Conservation (phyloP, 2,797 vertebrate genomes). For the Anguilla marmorata region DNA sequence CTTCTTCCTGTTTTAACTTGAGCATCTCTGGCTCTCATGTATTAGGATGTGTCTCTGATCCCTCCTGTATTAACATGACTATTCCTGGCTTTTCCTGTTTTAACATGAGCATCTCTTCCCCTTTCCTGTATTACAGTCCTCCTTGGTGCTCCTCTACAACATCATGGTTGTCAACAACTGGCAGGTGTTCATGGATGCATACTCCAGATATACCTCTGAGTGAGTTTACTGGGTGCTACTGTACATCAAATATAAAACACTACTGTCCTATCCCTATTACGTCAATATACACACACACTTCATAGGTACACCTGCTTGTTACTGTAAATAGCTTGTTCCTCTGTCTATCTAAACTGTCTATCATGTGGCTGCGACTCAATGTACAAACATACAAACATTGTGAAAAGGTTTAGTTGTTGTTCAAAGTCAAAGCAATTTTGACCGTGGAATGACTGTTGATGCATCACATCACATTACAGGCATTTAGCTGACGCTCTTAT, state of each 20-base stretch:
- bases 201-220: slow-evolving; percentile 70
- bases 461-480: too few species aligned
- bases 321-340: too few species aligned
- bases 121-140: slow-evolving; percentile 61
- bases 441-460: too few species aligned
- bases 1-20: too few species aligned
- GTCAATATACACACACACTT: neutral
- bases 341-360: too few species aligned
- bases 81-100: neutral
- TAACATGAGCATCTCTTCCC: neutral
- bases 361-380: too few species aligned
- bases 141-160: slow-evolving; percentile 76
- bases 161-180: slow-evolving; percentile 84
- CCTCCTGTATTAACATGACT: neutral
- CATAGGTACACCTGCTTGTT: neutral
- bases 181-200: slow-evolving; percentile 79
- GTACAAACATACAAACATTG: too few species aligned
- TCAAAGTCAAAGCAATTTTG: too few species aligned
- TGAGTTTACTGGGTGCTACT: slow-evolving; percentile 59
- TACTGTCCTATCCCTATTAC: neutral
- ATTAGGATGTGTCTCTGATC: neutral
- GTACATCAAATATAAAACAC: neutral
- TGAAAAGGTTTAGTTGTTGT: too few species aligned
- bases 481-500: too few species aligned
- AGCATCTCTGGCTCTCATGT: too few species aligned